Evolutionary conservation across 2,797 vertebrate species (phyloP).

Genomic region (Spondyliosoma cantharus): DNA sequence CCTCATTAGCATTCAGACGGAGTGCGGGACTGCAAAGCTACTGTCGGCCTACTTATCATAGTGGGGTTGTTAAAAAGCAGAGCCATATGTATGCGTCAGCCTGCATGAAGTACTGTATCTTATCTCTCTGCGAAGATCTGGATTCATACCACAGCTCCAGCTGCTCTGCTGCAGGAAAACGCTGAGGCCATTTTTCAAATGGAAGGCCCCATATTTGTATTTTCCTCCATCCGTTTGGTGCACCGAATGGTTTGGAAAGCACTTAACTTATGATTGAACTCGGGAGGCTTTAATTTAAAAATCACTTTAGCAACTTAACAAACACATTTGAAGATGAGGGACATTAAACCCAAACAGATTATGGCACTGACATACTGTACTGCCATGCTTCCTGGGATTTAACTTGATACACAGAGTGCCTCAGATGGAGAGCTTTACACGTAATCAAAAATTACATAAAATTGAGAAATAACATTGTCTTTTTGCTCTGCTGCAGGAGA

Average conservation of each 20-base stretch:
- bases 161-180: slow-evolving; percentile 49
- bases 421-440: slow-evolving; percentile 1
- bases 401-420: slow-evolving; percentile 3
- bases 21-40: slow-evolving; percentile 66
- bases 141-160: slow-evolving; percentile 56
- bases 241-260: slow-evolving; percentile 16
- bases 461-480: slow-evolving; percentile 19
- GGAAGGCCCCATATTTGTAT: slow-evolving; percentile 32
- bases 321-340: slow-evolving; percentile 40
- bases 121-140: slow-evolving; percentile 62
- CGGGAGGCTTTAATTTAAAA: slow-evolving; percentile 43
- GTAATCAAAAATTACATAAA: slow-evolving; percentile 29
- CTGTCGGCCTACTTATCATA: slow-evolving; percentile 78
- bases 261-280: slow-evolving; percentile 37
- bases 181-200: slow-evolving; percentile 56
- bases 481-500: slow-evolving; percentile 17
- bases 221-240: neutral
- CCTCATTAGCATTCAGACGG: slow-evolving; percentile 79
- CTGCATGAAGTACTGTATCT: slow-evolving; percentile 64
- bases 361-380: neutral
- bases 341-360: slow-evolving; percentile 46
- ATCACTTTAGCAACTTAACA: slow-evolving; percentile 42
- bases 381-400: slow-evolving; percentile 22
- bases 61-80: slow-evolving; percentile 67
- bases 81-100: slow-evolving; percentile 63